Evolutionary conservation across 2,888 invertebrate genomes (phyloP), one percentile per base, ranked within the genome.

Genomic region (Rhagonycha lutea): DNA sequence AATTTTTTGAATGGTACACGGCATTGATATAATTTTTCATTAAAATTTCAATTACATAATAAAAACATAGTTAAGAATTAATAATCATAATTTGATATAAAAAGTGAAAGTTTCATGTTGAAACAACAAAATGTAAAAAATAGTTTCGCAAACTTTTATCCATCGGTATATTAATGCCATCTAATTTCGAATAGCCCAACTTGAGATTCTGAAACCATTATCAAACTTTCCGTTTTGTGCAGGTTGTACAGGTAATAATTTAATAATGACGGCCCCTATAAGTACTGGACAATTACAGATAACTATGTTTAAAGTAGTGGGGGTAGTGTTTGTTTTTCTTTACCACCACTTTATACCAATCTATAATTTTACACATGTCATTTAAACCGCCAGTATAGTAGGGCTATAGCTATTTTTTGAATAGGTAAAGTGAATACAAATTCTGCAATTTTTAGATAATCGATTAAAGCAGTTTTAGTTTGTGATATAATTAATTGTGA

Each of bases 341-440:
- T 28, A 9, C 61, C 14, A 18, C 18, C 60, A 14, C 28, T 47
- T 62, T n/a, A 26, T 62, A 29, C 63, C 29, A 79, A 85, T 85
- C 85, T 82, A 83, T 85, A 85, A 80, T 83, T 82, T 80, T 80
- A 83, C 83, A 82, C 85, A 85, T 85, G 84, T 77, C 82, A 79
- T 75, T 79, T 80, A 69, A 74, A 74, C 72, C 77, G 73, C 47
- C n/a, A 47, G 47, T 47, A 8, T n/a, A 1, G 47, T 32, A 47
- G 47, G 47, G n/a, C 47, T 12, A 12, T 4, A n/a, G 12, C 12
- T n/a, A n/a, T n/a, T 47, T 47, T 61, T 76, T 79, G 79, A 79
- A 79, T 79, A 72, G 74, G 73, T 75, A 74, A 72, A 78, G 61
- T 72, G 70, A 75, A 73, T 76, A 68, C 75, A 76, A 79, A 11